phyloP scores from a whole-genome alignment of 2,797 vertebrate genomes.

The Buceros bicornis region DNA sequence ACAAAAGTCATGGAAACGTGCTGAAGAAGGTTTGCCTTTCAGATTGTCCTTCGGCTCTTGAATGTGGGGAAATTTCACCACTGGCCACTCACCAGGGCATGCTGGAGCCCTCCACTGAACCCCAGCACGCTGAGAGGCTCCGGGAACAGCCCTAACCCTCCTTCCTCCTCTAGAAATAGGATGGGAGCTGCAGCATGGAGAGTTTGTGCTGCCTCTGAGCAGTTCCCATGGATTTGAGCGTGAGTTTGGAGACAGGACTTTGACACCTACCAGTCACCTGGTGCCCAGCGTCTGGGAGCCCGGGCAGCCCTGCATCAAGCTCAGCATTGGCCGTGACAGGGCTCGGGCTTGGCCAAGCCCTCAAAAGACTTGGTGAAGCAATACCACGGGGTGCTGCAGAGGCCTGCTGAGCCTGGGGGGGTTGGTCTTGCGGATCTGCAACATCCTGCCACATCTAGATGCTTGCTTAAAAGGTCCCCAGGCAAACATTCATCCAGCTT shows the following conservation, averaged over 20 bases:
- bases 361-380: background rate
- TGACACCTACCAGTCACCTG: background rate
- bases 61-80: accelerated
- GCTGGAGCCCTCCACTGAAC: background rate
- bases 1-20: background rate
- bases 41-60: background rate
- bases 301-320: accelerated
- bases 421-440: background rate
- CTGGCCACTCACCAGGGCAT: accelerated
- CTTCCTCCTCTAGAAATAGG: background rate
- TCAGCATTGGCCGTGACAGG: accelerated
- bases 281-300: background rate
- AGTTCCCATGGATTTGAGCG: background rate
- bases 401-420: background rate
- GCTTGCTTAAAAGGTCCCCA: background rate
- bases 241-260: background rate
- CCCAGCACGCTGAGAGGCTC: accelerated
- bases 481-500: background rate
- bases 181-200: accelerated
- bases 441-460: background rate
- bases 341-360: background rate
- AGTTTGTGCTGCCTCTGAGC: background rate
- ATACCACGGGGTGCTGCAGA: background rate
- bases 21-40: background rate
- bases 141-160: accelerated